phyloP scores from a whole-genome alignment of 2,113 vertebrate genomes.

The Bos taurus region ARS-UCD2.0 NC_037334.1:51821501-51822000 shows the following conservation, averaged over 20 bases:
- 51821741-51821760: background rate
- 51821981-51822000: background rate
- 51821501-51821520: background rate
- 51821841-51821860: conserved; percentile 81
- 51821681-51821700: background rate
- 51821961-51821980: accelerated
- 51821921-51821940: conserved; percentile 71
- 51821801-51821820: conserved; percentile 85
- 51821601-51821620: conserved; percentile 19
- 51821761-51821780: background rate
- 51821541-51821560: background rate
- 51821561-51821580: background rate
- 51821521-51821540: background rate
- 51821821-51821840: conserved; percentile 83
- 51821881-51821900: conserved; percentile 87
- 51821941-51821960: background rate
- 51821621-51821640: background rate
- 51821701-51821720: background rate
- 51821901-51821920: conserved; percentile 89
- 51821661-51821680: background rate
- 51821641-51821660: background rate
- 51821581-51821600: conserved; percentile 11
- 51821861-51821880: conserved; percentile 86
- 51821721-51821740: conserved; percentile 28
- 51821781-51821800: conserved; percentile 80